Percentiles rank a stretch among this genome's conserved stretches.
Conservation (phyloP, 2,797 vertebrate genomes). For the Catharus ustulatus region DNA sequence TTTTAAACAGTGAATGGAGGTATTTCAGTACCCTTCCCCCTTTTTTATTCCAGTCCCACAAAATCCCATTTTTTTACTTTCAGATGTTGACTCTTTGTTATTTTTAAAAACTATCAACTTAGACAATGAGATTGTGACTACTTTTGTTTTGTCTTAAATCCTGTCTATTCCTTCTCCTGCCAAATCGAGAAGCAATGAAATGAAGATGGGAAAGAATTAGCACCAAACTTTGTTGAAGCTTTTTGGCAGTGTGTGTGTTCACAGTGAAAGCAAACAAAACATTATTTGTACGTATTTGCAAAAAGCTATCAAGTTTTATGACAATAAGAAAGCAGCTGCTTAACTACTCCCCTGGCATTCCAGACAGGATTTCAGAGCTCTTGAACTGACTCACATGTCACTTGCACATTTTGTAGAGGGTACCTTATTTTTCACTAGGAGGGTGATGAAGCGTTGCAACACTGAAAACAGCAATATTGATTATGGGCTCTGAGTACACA, state of each 20-base stretch:
- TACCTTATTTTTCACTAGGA: conserved; percentile 14
- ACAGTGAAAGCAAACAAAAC: conserved; percentile 67
- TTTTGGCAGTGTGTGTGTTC: conserved; percentile 46
- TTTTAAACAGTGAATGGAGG: conserved; percentile 48
- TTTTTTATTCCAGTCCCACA: background rate
- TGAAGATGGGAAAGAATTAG: conserved; percentile 29
- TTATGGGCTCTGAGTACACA: background rate
- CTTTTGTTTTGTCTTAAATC: background rate
- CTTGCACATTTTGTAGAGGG: conserved; percentile 6
- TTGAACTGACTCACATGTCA: conserved; percentile 33
- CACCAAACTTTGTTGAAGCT: conserved; percentile 36
- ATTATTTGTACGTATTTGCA: conserved; percentile 42
- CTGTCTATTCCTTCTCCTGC: conserved; percentile 12
- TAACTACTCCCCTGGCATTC: conserved; percentile 33
- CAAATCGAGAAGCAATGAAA: conserved; percentile 41
- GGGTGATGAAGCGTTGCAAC: background rate
- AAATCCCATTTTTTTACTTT: background rate
- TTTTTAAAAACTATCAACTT: conserved; percentile 9
- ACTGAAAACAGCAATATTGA: background rate
- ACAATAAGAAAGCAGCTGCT: conserved; percentile 48
- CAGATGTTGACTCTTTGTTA: conserved; percentile 17
- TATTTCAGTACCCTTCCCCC: background rate
- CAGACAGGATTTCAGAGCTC: conserved; percentile 16
- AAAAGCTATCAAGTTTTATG: conserved; percentile 60
- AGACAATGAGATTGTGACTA: conserved; percentile 33